These are phyloP conservation scores for Nephotettix cincticeps DNA, from an alignment of 1,140 invertebrate genomes.

Conservation along the genomic window DNA sequence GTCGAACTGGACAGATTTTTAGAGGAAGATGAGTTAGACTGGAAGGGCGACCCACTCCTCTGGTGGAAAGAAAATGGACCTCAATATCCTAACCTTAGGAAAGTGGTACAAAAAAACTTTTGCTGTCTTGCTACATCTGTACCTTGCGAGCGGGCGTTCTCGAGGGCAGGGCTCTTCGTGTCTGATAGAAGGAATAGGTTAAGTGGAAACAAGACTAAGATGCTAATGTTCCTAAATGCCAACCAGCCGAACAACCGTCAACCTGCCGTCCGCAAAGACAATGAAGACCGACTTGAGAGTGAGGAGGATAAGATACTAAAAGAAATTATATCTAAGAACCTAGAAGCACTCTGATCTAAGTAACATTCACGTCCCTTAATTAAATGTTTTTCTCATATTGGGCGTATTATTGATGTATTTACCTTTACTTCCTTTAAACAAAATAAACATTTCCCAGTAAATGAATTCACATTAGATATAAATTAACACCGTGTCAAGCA, in stretches of 20 bases:
- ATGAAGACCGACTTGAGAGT: no score
- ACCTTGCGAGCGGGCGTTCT: constrained; percentile 27
- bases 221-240: neutral
- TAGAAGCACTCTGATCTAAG: no score
- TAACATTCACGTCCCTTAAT: no score
- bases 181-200: neutral
- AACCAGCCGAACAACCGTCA: neutral
- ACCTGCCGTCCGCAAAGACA: no score
- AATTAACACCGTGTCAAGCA: no score
- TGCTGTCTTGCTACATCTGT: constrained; percentile 26
- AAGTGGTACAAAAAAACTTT: constrained; percentile 1
- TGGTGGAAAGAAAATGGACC: constrained; percentile 24
- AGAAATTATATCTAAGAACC: no score
- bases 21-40: constrained; percentile 16
- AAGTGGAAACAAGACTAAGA: neutral
- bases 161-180: constrained; percentile 22
- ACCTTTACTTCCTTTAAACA: no score
- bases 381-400: no score
- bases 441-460: no score
- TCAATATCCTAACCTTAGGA: constrained; percentile 15
- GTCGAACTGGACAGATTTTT: neutral
- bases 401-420: no score
- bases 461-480: no score
- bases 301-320: no score
- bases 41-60: constrained; percentile 7